A percentile compares a stretch with the other conserved stretches of the same genome.
phyloP scores from a whole-genome alignment of 2,113 vertebrate genomes.

The Crotalus viridis region DNA sequence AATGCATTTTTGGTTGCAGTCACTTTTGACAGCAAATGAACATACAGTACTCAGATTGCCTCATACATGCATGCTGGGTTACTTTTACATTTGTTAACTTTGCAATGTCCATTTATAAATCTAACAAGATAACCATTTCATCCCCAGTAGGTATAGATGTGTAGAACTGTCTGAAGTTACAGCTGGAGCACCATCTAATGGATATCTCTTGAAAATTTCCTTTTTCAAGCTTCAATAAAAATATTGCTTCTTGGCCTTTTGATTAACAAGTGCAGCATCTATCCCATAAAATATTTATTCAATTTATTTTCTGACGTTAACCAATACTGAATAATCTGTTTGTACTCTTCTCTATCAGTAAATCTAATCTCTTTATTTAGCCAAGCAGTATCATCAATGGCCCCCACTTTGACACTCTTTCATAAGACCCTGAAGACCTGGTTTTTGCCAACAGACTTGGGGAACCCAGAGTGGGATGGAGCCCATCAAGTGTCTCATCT shows the following conservation, averaged over 20 bases:
- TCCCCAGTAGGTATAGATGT: constrained; percentile 38
- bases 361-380: neutral
- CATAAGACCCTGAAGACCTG: neutral
- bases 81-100: constrained; percentile 45
- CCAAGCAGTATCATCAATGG: neutral
- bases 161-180: constrained; percentile 38
- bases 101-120: constrained; percentile 24
- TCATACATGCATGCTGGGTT: neutral
- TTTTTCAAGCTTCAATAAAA: constrained; percentile 16
- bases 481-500: neutral
- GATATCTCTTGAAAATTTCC: constrained; percentile 55
- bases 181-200: constrained; percentile 72
- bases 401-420: neutral
- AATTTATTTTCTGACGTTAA: neutral
- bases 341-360: neutral
- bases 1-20: constrained; percentile 11
- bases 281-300: neutral
- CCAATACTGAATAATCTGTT: neutral
- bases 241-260: neutral
- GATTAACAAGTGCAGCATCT: neutral
- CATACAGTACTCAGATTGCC: constrained; percentile 5
- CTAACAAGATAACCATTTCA: constrained; percentile 23
- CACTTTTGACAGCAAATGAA: constrained; percentile 14
- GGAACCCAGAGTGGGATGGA: neutral
- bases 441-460: neutral